These are phyloP conservation scores for Dynastes hyllus DNA, from an alignment of 2,888 invertebrate genomes.

Conservation along the genomic window DNA sequence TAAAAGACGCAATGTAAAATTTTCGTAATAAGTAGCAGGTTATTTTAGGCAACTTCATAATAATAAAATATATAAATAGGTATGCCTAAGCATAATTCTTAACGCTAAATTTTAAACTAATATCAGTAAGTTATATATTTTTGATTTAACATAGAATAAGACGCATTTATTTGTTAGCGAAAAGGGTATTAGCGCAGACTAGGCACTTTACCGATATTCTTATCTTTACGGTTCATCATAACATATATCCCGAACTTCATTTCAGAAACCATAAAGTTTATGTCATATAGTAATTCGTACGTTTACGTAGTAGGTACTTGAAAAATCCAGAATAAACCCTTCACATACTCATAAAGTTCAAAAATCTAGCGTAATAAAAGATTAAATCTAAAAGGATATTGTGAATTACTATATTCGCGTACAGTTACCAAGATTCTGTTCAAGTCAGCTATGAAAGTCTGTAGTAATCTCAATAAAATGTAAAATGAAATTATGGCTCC, in stretches of 20 bases:
- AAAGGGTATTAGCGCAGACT: background rate
- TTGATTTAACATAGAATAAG: too few relatives aligned
- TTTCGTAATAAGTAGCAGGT: too few relatives aligned
- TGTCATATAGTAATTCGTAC: conserved; percentile 17
- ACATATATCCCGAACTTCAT: conserved; percentile 8
- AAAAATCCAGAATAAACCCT: conserved; percentile 1
- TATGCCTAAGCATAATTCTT: too few relatives aligned
- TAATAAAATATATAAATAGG: too few relatives aligned
- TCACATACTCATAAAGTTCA: conserved; percentile 11
- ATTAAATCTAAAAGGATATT: conserved; percentile 21
- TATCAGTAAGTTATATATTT: too few relatives aligned
- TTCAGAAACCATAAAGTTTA: conserved; percentile 18
- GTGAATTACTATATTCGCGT: conserved; percentile 12
- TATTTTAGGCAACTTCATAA: too few relatives aligned
- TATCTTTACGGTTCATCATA: conserved; percentile 6
- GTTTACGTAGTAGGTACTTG: background rate
- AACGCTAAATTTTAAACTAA: too few relatives aligned
- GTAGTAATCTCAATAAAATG: conserved; percentile 9
- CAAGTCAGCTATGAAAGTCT: background rate
- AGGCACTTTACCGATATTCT: background rate
- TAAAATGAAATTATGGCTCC: background rate
- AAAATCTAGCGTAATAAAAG: conserved; percentile 1
- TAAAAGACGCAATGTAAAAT: background rate
- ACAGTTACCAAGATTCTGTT: background rate
- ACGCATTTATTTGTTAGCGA: too few relatives aligned